Base-by-base conservation (phyloP, 64 coral and sea anemone species). In the Montipora cactus region DNA sequence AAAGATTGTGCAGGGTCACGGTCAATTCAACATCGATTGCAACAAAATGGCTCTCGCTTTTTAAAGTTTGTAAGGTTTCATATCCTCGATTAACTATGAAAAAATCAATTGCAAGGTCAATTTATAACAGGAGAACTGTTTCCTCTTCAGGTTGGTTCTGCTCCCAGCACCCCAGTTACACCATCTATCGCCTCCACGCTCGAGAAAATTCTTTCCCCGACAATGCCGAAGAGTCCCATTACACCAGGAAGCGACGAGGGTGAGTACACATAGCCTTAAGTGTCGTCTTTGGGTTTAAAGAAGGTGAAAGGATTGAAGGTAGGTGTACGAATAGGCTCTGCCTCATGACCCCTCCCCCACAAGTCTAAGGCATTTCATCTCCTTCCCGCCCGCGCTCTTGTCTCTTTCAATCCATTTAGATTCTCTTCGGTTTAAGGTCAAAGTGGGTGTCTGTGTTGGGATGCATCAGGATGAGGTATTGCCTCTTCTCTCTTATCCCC, bases 141-240 rank as follows among this genome's bases (percentile, higher is more conserved):
- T 77, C 3, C 46, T 71, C 16, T 68, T n/a, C 15, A 79, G 55
- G 25, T 90, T 70, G 87, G 68, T 90, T 95, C 93, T 19, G 59
- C 88, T 13, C 93, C 93, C 2, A 95, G 67, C 11, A 95, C 93
- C 4, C 93, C 93, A n/a, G 46, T 95, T 44, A 90, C 93, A 14
- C 93, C 93, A 7, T 78, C 93, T 9, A 95, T 95, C 49, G 93
- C 93, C 50, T 84, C 81, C 13, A 95, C 93, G 5, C 93, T 95
- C 15, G 93, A 95, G 76, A 95, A 90, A 49, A 95, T 95, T 46
- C 79, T 95, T 44, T 90, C 93, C 2, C 93, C 93, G 49, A 95
- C 88, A 8, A 79, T n/a, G 21, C 75, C 93, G 2, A 44, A 80
- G 19, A 48, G 25, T 95, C 79, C 93, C 3, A n/a, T 22, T n/a